These are phyloP conservation scores for Antigone vipio DNA, from an alignment of 2,113 vertebrate genomes.

Conservation along the genomic window DNA sequence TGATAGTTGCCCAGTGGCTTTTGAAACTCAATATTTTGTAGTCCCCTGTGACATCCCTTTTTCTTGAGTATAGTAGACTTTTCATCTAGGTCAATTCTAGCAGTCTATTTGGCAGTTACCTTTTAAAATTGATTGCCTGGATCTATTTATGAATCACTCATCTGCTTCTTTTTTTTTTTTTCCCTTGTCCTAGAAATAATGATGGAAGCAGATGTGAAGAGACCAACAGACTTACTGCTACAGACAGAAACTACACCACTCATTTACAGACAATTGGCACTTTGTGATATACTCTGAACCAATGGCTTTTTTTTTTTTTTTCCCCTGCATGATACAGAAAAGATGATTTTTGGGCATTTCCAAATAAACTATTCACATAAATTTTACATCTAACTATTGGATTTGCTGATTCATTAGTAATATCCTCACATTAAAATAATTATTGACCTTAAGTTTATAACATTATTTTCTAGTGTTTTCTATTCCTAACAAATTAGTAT, in stretches of 20 bases:
- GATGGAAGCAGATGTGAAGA: not conserved
- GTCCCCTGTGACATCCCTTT: not conserved
- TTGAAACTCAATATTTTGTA: not conserved
- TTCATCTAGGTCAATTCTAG: not conserved
- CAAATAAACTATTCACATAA: not conserved
- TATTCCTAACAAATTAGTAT: not conserved
- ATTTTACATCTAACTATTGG: not conserved
- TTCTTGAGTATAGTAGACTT: not conserved
- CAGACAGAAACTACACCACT: not conserved
- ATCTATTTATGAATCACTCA: not conserved
- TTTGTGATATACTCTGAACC: not conserved
- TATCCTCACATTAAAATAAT: not conserved
- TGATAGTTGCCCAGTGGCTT: not conserved
- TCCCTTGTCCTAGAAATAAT: not conserved
- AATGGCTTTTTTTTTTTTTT: not conserved
- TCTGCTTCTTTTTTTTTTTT: not conserved
- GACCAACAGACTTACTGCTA: not conserved
- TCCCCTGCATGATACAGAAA: not conserved
- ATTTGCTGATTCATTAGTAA: not conserved
- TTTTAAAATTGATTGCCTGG: not conserved
- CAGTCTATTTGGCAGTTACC: not conserved
- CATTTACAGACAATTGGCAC: not conserved
- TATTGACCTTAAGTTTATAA: not conserved
- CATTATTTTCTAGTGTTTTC: not conserved
- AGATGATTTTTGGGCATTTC: not conserved